A percentile compares a stretch with the other conserved stretches of the same genome.
Conservation (phyloP, 2,888 invertebrate genomes). For the Clusia tigrina region DNA sequence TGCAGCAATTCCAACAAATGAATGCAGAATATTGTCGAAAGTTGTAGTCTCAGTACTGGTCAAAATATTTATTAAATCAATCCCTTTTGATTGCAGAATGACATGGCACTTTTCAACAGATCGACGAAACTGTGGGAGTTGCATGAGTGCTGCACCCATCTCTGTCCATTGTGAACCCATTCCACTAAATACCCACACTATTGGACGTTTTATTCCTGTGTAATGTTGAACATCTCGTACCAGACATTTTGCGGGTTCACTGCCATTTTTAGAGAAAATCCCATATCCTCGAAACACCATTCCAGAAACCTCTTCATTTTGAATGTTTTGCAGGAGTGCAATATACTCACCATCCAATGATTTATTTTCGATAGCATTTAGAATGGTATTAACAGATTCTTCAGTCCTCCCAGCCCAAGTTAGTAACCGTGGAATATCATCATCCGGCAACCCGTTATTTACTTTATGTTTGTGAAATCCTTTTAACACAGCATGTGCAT, state of each 20-base stretch:
- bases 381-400: slow-evolving; percentile 73
- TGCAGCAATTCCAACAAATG: slow-evolving; percentile 79
- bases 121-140: slow-evolving; percentile 75
- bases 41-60: slow-evolving; percentile 70
- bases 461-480: slow-evolving; percentile 50
- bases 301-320: slow-evolving; percentile 68
- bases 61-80: slow-evolving; percentile 73
- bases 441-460: slow-evolving; percentile 70
- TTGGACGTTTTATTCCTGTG: slow-evolving; percentile 72
- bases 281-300: slow-evolving; percentile 82
- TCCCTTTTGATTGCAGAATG: slow-evolving; percentile 68
- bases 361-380: slow-evolving; percentile 71
- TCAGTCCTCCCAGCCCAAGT: slow-evolving; percentile 82
- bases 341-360: slow-evolving; percentile 72
- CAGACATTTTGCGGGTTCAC: slow-evolving; percentile 50
- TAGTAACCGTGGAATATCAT: slow-evolving; percentile 77
- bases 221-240: slow-evolving; percentile 69
- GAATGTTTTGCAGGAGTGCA: slow-evolving; percentile 70
- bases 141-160: slow-evolving; percentile 81
- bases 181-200: slow-evolving; percentile 91
- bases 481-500: slow-evolving; percentile 67
- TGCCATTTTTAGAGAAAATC: slow-evolving; percentile 62
- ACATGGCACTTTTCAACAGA: slow-evolving; percentile 72
- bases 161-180: slow-evolving; percentile 91
- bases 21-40: slow-evolving; percentile 73